Conservation (phyloP, 1,140 invertebrate species). For the Fopius arisanus region DNA sequence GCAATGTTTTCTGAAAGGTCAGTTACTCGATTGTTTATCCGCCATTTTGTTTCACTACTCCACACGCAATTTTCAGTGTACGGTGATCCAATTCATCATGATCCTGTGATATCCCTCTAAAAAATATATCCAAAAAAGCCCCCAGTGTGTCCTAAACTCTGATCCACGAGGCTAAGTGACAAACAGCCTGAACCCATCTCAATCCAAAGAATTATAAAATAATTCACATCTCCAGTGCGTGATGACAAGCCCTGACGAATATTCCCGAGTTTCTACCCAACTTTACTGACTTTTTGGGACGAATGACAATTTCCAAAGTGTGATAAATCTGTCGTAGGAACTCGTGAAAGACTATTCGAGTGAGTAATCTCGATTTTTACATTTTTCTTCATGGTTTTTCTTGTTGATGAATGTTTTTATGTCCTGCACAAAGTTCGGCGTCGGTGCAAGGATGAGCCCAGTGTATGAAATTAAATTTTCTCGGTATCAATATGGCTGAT, state of each 20-base stretch:
- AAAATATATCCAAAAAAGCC: background rate
- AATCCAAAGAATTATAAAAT: background rate
- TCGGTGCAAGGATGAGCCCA: background rate
- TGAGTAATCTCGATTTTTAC: background rate
- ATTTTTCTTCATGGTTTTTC: background rate
- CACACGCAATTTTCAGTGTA: background rate
- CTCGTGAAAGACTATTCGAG: background rate
- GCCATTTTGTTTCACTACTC: conserved; percentile 3
- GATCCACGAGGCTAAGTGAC: background rate
- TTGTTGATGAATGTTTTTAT: background rate
- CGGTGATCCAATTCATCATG: background rate
- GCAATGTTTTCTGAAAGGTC: conserved; percentile 1
- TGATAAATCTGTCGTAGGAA: background rate
- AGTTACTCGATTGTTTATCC: conserved; percentile 14
- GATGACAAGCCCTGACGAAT: background rate
- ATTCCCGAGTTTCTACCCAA: background rate
- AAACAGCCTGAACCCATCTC: background rate
- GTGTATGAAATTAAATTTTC: background rate
- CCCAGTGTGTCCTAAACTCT: background rate
- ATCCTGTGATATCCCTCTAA: background rate
- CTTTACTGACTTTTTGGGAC: background rate
- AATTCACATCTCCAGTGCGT: background rate
- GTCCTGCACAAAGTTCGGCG: background rate
- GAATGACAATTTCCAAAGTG: background rate
- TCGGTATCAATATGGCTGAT: background rate